Conservation (phyloP, 2,888 invertebrate genomes). For the Pristionchus japonicus region DNA sequence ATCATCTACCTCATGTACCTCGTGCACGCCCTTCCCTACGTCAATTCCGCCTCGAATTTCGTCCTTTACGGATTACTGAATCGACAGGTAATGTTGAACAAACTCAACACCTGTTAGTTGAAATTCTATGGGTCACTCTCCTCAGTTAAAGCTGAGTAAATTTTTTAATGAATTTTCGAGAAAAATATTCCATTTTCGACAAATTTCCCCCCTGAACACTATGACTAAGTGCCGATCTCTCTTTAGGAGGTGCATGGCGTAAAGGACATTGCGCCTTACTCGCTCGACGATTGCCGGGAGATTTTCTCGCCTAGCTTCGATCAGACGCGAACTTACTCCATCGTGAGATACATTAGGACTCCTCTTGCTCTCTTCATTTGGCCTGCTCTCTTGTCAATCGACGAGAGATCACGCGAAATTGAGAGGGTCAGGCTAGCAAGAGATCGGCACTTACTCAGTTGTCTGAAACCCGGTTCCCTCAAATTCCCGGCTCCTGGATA, state of each 20-base stretch:
- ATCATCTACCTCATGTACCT: slow-evolving; percentile 71
- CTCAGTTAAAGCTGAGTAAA: no score
- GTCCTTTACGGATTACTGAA: slow-evolving; percentile 70
- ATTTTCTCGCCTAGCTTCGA: slow-evolving; percentile 2
- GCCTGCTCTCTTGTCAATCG: not conserved
- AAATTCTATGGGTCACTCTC: not conserved
- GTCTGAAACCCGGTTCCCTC: no score
- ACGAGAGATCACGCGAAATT: not conserved
- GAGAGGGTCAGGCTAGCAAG: no score
- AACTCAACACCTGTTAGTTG: no score
- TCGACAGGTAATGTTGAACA: slow-evolving; percentile 53
- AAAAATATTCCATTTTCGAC: no score
- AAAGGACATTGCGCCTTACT: not conserved
- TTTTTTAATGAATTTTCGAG: no score
- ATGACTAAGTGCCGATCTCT: not conserved
- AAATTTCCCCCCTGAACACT: no score
- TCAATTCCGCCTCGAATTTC: slow-evolving; percentile 73
- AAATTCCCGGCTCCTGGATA: no score
- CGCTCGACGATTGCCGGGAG: not conserved
- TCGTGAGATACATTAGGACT: not conserved
- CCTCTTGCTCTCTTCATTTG: not conserved
- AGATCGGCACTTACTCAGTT: no score
- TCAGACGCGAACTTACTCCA: not conserved
- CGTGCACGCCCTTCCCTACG: slow-evolving; percentile 72
- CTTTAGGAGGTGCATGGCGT: slow-evolving; percentile 20